phyloP scores from a whole-genome alignment of 2,888 invertebrate genomes.

The Stenoptilia bipunctidactyla region DNA sequence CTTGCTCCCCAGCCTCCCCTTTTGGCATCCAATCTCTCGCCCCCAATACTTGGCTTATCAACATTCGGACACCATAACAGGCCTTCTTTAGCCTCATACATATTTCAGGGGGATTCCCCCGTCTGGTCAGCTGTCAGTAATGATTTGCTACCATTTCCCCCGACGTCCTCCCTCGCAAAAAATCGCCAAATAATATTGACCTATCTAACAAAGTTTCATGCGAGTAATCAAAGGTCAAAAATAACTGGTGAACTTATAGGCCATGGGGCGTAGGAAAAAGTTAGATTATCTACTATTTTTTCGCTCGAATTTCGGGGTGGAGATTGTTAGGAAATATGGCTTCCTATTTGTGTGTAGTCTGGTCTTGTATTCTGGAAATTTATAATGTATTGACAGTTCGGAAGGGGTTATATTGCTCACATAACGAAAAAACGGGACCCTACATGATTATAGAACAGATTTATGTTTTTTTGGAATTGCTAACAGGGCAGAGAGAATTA shows the following conservation, averaged over 20 bases:
- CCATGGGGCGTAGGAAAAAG: slow-evolving; percentile 61
- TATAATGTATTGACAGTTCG: not conserved
- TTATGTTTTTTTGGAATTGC: no score
- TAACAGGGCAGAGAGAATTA: no score
- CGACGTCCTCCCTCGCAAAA: slow-evolving; percentile 47
- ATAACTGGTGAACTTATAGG: slow-evolving; percentile 27
- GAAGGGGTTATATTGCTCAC: no score
- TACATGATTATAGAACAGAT: no score
- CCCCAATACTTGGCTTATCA: slow-evolving; percentile 67
- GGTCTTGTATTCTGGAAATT: not conserved
- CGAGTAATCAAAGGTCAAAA: slow-evolving; percentile 16
- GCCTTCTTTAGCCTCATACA: slow-evolving; percentile 64
- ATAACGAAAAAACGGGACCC: no score
- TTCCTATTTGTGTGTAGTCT: slow-evolving; percentile 46
- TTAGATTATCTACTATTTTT: slow-evolving; percentile 68
- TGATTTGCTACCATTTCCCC: slow-evolving; percentile 66
- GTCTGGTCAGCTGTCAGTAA: slow-evolving; percentile 71
- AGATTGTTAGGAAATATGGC: slow-evolving; percentile 63
- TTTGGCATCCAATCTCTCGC: slow-evolving; percentile 49
- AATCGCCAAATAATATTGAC: slow-evolving; percentile 24
- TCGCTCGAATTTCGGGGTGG: slow-evolving; percentile 62
- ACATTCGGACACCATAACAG: slow-evolving; percentile 71
- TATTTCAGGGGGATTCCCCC: slow-evolving; percentile 65
- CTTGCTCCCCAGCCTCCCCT: slow-evolving; percentile 21
- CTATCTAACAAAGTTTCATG: slow-evolving; percentile 13